phyloP scores from a whole-genome alignment of 2,797 vertebrate genomes.

The Urocyon cinereoargenteus region DNA sequence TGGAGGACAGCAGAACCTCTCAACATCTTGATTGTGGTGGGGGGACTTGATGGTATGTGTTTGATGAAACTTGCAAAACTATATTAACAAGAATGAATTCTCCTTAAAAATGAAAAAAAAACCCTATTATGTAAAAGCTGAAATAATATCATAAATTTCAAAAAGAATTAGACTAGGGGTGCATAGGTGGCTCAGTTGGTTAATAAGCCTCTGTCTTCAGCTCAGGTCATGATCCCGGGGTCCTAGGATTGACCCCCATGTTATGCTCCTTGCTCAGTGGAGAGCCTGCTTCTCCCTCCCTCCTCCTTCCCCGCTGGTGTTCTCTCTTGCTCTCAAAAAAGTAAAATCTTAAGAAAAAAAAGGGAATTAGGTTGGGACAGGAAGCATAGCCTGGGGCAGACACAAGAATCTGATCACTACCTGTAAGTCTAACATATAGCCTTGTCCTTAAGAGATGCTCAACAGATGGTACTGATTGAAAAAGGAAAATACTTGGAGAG shows the following conservation, averaged over 20 bases:
- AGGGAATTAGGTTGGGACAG: not conserved
- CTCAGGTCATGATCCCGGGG: not conserved
- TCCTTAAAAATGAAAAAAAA: not conserved
- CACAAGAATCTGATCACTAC: not conserved
- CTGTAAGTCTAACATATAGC: not conserved
- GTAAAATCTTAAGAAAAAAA: not conserved
- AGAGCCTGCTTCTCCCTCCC: not conserved
- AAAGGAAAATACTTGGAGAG: not conserved
- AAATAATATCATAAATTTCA: not conserved
- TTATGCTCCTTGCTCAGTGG: not conserved
- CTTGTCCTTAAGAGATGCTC: not conserved
- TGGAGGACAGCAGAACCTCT: not conserved
- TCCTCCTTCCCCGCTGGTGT: not conserved
- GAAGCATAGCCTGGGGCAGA: not conserved
- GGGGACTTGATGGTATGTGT: not conserved
- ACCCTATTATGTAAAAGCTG: not conserved
- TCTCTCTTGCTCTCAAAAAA: not conserved
- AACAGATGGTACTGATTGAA: fast-evolving
- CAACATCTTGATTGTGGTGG: not conserved
- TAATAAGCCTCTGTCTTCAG: not conserved
- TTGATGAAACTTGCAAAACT: not conserved
- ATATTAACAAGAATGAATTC: not conserved
- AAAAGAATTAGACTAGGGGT: not conserved
- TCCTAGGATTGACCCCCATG: not conserved
- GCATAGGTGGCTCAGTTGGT: no score